Evolutionary conservation across 2,113 vertebrate species (phyloP), one percentile per base, ranked within the genome.

Genomic region (Bufo gargarizans): DNA sequence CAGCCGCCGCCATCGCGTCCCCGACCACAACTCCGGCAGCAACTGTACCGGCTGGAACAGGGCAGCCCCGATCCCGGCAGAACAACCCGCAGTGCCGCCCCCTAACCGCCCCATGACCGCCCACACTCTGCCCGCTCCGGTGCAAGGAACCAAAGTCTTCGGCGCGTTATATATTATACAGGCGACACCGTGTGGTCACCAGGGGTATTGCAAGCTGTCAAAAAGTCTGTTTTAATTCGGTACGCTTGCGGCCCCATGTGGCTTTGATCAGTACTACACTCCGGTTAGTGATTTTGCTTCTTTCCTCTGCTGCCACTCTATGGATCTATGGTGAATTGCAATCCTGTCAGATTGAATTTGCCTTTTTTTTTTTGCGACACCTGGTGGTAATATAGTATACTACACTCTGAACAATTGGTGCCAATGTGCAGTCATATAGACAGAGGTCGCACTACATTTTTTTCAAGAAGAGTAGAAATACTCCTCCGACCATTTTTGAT

Each of bases 1-100:
- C 91, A 22, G 96, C 93, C 67, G 95, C 95, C 90, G 95, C 92
- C 95, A 94, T 94, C 76, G 90, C 81, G 90, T 92, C 92, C 22
- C 72, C 6, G 84, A 65, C 67, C 79, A n/a, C 49, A 53, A 77
- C 72, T 77, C 85, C 53, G 71, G 11, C 77, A 78, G 74, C 6
- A 47, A 22, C 76, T 89, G 22, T 45, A 86, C 79, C 61, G 82
- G 89, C 91, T 4, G 63, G 90, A 4, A 67, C 85, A 17, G 59
- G 82, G 79, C 82, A 80, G 4, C 85, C 65, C 88, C 77, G 65
- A 90, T n/a, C 65, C 10, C 67, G 82, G 79, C 59, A 89, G 85
- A 87, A 87, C 84, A 69, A 22, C 86, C 86, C 11, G 45, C 74
- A 22, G 74, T 4, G 22, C 7, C 76, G 76, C 59, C 85, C 74